Evolutionary conservation across 2,797 vertebrate genomes (phyloP), one percentile per base, ranked within the genome.

Genomic region (Poliocrania exsul): DNA sequence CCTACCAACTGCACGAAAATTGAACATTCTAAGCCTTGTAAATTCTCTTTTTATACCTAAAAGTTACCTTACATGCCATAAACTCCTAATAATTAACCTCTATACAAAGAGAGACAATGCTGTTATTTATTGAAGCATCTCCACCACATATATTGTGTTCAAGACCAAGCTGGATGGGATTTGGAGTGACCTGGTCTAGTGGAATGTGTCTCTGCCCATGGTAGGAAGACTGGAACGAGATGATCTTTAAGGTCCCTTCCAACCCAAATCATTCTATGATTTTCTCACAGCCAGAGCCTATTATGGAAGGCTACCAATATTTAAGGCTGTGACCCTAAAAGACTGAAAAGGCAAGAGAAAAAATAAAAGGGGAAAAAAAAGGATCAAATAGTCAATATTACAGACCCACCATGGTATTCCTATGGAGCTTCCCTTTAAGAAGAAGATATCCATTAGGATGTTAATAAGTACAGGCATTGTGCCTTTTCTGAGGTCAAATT

Each of bases 401-500:
- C 9, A 74, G n/a, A 35, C n/a, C 80, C 46, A 49, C 19, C 38
- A 54, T 16, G 82, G 6, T 74, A 37, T 87, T 97, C 72, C 37
- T 40, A 19, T 4, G 31, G 26, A 88, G 3, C 6, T 21, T 47
- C 10, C 35, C 17, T 81, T 69, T 75, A 78, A 88, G 44, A n/a
- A 61, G 49, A 74, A 65, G 37, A 25, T 47, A 53, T 17, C 47
- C 67, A 20, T 16, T 5, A 82, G 19, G 56, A 80, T 84, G 35
- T 24, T 79, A 79, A 58, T 26, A 33, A 77, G n/a, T 24, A 44
- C 17, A 65, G 29, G 78, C n/a, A 44, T 67, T 82, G 47, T 81
- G 65, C 37, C n/a, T 57, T 74, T 93, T 73, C 82, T 69, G 87
- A 86, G 47, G 35, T 86, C 64, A 97, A 95, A 96, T 62, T 73